Evolutionary conservation across 2,888 invertebrate genomes (phyloP).

Genomic region (Apodemia zela): DNA sequence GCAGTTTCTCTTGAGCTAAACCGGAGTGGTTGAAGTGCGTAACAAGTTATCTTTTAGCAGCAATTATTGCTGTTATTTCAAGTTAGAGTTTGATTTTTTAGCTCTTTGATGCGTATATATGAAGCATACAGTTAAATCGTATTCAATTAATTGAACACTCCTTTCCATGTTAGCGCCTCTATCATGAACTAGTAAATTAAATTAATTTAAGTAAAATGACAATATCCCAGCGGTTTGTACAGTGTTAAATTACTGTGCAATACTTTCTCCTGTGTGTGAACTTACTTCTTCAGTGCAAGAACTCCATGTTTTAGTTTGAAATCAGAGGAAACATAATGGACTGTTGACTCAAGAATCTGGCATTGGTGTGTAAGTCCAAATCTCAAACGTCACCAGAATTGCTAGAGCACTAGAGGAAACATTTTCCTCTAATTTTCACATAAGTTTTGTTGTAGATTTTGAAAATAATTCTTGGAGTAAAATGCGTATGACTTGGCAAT

Average conservation of each 20-base stretch:
- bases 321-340: constrained; percentile 35
- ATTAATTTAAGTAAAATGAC: constrained; percentile 35
- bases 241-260: constrained; percentile 38
- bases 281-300: constrained; percentile 34
- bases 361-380: constrained; percentile 33
- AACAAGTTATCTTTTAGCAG: constrained; percentile 38
- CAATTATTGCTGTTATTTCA: constrained; percentile 34
- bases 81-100: constrained; percentile 35
- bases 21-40: constrained; percentile 32
- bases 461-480: constrained; percentile 31
- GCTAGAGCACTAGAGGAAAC: constrained; percentile 30
- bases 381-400: constrained; percentile 33
- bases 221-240: constrained; percentile 40
- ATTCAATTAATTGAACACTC: constrained; percentile 35
- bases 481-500: constrained; percentile 31
- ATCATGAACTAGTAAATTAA: constrained; percentile 38
- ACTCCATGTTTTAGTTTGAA: constrained; percentile 35
- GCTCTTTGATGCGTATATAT: constrained; percentile 38
- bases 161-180: constrained; percentile 39
- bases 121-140: constrained; percentile 38
- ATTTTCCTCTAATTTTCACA: constrained; percentile 28
- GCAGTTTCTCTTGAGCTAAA: constrained; percentile 27
- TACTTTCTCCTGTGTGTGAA: constrained; percentile 36
- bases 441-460: constrained; percentile 31
- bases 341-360: constrained; percentile 31